phyloP scores from a whole-genome alignment of 2,113 vertebrate species.

The Ptyas mucosa region DNA sequence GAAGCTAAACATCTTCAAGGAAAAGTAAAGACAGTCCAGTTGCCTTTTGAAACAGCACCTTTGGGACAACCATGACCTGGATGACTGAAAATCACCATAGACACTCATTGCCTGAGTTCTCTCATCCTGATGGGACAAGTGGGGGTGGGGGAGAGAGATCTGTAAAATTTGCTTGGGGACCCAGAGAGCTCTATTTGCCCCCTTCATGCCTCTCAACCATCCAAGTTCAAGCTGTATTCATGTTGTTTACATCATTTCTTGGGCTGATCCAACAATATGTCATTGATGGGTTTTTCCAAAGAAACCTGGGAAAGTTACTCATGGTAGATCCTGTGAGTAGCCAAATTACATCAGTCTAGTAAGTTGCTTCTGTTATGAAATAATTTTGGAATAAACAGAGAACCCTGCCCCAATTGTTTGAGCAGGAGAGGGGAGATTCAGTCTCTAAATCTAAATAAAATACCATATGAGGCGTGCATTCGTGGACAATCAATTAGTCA shows the following conservation, averaged over 20 bases:
- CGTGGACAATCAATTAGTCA: not conserved
- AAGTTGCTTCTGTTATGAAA: not conserved
- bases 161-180: not conserved
- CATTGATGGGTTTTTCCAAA: not conserved
- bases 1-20: too few species aligned
- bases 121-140: not conserved
- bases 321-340: not conserved
- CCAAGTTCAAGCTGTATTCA: not conserved
- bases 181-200: not conserved
- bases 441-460: not conserved
- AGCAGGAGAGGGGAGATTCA: not conserved
- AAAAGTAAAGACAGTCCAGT: too few species aligned
- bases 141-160: not conserved
- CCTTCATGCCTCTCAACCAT: not conserved
- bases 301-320: not conserved
- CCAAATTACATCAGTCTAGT: not conserved
- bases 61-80: too few species aligned
- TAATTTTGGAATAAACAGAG: not conserved
- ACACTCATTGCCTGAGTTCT: not conserved
- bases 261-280: not conserved
- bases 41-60: too few species aligned
- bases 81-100: not conserved
- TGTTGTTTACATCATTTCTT: not conserved
- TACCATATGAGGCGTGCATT: not conserved
- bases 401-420: not conserved